Conservation (phyloP, 1,140 invertebrate genomes). For the Zaprionus vittiger region DNA sequence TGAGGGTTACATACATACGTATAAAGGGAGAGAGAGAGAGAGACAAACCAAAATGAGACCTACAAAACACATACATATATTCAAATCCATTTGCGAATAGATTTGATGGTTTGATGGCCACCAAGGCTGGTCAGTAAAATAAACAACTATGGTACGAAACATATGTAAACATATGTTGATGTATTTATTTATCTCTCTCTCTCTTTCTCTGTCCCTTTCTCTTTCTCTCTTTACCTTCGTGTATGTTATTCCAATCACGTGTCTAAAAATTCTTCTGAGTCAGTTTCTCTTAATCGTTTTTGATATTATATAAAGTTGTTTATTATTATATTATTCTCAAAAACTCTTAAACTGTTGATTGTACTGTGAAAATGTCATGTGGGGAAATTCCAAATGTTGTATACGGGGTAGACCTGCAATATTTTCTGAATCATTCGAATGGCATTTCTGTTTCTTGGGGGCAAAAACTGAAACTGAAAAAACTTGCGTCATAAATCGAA, state of each 20-base stretch:
- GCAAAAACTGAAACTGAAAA: neutral
- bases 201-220: neutral
- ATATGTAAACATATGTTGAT: constrained; percentile 60
- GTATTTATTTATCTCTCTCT: neutral
- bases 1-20: constrained; percentile 20
- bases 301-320: constrained; percentile 6
- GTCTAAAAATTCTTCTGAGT: constrained; percentile 50
- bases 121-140: constrained; percentile 54
- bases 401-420: neutral
- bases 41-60: neutral
- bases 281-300: constrained; percentile 23
- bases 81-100: neutral
- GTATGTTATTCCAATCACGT: neutral
- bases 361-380: neutral
- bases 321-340: constrained; percentile 8
- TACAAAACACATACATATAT: constrained; percentile 27
- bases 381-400: constrained; percentile 1
- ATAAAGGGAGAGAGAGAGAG: neutral
- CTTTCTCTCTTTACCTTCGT: constrained; percentile 2
- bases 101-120: constrained; percentile 58
- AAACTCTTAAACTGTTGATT: neutral
- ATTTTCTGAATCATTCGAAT: constrained; percentile 34
- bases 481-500: constrained; percentile 72
- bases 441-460: constrained; percentile 36
- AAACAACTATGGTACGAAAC: constrained; percentile 42